Percentiles rank a stretch among this genome's conserved stretches.
These are phyloP conservation scores for Hypothenemus hampei DNA, from an alignment of 1,140 invertebrate genomes.

Conservation along the genomic window DNA sequence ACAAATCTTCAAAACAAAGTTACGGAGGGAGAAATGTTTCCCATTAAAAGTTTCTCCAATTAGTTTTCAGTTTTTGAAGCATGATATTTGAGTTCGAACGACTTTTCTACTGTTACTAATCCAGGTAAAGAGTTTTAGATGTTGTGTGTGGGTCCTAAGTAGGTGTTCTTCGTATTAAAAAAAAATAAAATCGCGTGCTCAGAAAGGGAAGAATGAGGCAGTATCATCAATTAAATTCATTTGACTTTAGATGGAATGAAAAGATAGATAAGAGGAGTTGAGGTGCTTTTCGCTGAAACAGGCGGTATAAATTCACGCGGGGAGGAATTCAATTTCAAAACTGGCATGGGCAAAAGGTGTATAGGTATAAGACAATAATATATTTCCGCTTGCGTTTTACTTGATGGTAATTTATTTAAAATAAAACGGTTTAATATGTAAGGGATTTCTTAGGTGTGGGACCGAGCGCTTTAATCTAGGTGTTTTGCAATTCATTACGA, in stretches of 20 bases:
- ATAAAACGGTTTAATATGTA: too few relatives aligned
- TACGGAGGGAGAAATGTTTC: slow-evolving; percentile 16
- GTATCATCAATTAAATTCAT: slow-evolving; percentile 17
- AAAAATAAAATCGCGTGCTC: slow-evolving; percentile 6
- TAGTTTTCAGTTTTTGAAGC: slow-evolving; percentile 17
- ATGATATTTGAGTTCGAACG: slow-evolving; percentile 13
- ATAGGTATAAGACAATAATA: background rate
- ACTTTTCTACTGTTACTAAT: background rate
- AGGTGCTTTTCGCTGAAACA: slow-evolving; percentile 5
- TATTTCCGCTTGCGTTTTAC: background rate
- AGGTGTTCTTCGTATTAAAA: background rate
- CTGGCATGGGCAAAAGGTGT: slow-evolving; percentile 1
- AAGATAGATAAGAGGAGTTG: background rate
- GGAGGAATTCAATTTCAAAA: slow-evolving; percentile 7
- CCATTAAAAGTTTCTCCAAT: slow-evolving; percentile 23
- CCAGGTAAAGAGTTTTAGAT: too few relatives aligned
- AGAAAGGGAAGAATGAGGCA: slow-evolving; percentile 16
- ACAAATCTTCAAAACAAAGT: slow-evolving; percentile 24
- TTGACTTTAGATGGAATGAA: slow-evolving; percentile 8
- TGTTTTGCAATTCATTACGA: too few relatives aligned
- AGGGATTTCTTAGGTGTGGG: too few relatives aligned
- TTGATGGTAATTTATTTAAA: background rate
- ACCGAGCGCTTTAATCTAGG: too few relatives aligned
- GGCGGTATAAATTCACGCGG: slow-evolving; percentile 13
- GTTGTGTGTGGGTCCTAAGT: too few relatives aligned